These are phyloP conservation scores for Drosophila tropicalis DNA, from an alignment of 1,140 invertebrate species.

Conservation along the genomic window DNA sequence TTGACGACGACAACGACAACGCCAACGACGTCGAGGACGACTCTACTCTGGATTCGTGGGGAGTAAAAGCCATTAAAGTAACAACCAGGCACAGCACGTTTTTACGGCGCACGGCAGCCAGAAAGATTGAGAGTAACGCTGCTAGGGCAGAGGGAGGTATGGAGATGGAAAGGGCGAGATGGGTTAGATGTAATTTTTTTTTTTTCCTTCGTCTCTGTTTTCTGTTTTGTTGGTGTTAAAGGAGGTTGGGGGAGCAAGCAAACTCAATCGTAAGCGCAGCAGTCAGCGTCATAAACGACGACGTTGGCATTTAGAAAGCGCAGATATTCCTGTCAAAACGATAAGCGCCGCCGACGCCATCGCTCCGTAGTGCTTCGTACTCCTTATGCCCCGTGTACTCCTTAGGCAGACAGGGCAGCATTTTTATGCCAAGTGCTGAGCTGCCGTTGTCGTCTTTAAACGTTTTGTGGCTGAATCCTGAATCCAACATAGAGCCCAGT, in stretches of 20 bases:
- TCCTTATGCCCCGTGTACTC: conserved; percentile 37
- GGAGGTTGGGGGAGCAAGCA: conserved; percentile 18
- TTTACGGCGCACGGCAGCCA: conserved; percentile 55
- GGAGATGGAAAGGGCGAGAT: neutral
- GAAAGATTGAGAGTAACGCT: conserved; percentile 1
- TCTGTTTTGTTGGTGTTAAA: conserved; percentile 5
- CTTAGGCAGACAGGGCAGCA: conserved; percentile 32
- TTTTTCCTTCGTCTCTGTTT: neutral
- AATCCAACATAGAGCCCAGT: conserved; percentile 6
- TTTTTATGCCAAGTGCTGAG: conserved; percentile 76
- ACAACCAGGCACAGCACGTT: conserved; percentile 80
- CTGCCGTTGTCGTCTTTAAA: conserved; percentile 65
- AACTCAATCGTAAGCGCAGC: conserved; percentile 78
- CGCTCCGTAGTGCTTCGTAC: conserved; percentile 14
- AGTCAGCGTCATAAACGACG: conserved; percentile 79
- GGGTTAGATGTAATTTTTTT: conserved; percentile 3
- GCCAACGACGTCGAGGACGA: conserved; percentile 48
- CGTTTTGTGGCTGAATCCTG: conserved; percentile 65
- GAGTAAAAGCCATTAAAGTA: conserved; percentile 80
- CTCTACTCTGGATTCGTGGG: conserved; percentile 65
- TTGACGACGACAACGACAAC: conserved; percentile 49
- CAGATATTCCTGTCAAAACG: conserved; percentile 81
- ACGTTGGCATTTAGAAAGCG: conserved; percentile 78
- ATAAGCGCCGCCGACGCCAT: conserved; percentile 52
- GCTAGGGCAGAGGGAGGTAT: neutral